Conservation (phyloP, 2,113 vertebrate genomes). For the Eclectus roratus region DNA sequence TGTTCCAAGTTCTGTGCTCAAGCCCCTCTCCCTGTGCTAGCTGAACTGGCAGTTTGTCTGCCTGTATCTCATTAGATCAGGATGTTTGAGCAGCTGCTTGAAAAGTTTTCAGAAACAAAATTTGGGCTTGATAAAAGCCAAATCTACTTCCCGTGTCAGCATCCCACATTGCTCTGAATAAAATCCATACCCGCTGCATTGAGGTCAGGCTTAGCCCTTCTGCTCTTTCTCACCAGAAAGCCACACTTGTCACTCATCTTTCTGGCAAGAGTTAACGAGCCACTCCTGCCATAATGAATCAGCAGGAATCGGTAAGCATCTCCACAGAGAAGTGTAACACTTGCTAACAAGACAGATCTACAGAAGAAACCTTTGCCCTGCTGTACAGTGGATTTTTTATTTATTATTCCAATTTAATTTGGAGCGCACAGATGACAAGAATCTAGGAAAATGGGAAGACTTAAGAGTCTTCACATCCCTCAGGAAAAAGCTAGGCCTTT, state of each 20-base stretch:
- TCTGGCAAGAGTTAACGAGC: conserved; percentile 48
- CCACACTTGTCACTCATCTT: conserved; percentile 2
- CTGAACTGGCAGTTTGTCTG: background rate
- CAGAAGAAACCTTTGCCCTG: conserved; percentile 56
- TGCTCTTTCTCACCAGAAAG: conserved; percentile 14
- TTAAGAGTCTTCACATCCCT: background rate
- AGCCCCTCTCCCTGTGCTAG: background rate
- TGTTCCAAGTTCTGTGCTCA: background rate
- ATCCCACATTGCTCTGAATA: background rate
- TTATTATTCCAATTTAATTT: conserved; percentile 64
- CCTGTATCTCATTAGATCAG: conserved; percentile 1
- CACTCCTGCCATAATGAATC: conserved; percentile 64
- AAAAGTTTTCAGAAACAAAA: background rate
- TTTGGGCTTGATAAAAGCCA: conserved; percentile 15
- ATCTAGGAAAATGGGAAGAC: conserved; percentile 19
- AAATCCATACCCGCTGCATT: background rate
- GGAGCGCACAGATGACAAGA: conserved; percentile 21
- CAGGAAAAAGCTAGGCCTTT: background rate
- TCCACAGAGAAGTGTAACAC: conserved; percentile 39
- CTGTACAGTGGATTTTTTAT: conserved; percentile 25
- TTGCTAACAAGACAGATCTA: conserved; percentile 62
- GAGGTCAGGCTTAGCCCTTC: conserved; percentile 33
- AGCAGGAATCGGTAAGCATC: conserved; percentile 52
- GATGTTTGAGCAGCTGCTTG: conserved; percentile 31
- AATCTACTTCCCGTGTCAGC: background rate